Conservation (phyloP, 2,797 vertebrate species). For the Threskiornis aethiopicus region DNA sequence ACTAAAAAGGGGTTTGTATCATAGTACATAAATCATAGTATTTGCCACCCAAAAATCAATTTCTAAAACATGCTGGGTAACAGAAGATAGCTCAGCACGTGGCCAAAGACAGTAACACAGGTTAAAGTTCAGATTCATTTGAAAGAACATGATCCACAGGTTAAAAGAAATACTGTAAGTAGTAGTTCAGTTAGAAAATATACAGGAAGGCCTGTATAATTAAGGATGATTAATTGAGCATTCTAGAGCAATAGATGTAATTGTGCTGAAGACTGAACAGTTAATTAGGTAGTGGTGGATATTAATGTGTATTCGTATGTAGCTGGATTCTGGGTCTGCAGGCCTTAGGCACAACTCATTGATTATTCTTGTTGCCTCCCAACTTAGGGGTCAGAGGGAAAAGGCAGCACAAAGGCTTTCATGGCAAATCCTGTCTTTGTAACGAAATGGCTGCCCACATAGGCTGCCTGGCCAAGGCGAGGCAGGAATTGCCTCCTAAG, state of each 20-base stretch:
- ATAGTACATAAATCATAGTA: neutral
- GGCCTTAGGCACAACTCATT: neutral
- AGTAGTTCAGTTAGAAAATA: neutral
- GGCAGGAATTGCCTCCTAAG: neutral
- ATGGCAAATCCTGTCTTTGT: neutral
- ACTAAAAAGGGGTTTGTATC: neutral
- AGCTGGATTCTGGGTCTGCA: neutral
- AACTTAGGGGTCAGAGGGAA: neutral
- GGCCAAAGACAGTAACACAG: neutral
- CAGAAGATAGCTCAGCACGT: neutral
- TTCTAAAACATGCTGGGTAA: neutral
- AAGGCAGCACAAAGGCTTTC: neutral
- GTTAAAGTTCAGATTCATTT: neutral
- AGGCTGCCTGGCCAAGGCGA: fast-evolving
- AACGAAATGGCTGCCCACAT: neutral
- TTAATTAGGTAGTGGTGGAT: neutral
- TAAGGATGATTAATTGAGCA: neutral
- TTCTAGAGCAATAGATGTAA: neutral
- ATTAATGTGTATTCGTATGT: neutral
- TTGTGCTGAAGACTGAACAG: neutral
- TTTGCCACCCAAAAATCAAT: neutral
- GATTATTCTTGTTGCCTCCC: neutral
- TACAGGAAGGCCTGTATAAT: neutral
- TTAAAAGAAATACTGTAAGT: neutral
- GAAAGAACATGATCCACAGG: neutral